phyloP scores from a whole-genome alignment of 2,797 vertebrate species.

The Sciurus carolinensis region DNA sequence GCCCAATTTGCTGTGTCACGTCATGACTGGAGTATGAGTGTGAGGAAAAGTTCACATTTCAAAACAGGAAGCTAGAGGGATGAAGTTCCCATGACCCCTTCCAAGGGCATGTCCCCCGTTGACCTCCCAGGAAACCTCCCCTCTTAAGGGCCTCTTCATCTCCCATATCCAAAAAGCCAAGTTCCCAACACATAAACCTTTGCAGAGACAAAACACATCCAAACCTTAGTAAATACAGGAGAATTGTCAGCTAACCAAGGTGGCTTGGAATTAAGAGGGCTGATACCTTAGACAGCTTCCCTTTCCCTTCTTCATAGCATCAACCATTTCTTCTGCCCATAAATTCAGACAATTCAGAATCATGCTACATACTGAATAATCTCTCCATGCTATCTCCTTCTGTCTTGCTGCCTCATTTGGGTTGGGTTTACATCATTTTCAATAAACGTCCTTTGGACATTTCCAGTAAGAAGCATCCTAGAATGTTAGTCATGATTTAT shows the following conservation, averaged over 20 bases:
- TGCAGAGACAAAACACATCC: neutral
- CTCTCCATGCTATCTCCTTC: neutral
- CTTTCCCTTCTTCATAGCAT: neutral
- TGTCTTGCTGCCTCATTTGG: neutral
- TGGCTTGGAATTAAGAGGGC: neutral
- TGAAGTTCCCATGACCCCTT: neutral
- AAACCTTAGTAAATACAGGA: neutral
- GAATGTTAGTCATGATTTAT: neutral
- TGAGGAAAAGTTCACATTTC: neutral
- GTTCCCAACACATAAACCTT: neutral
- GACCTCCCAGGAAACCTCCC: neutral
- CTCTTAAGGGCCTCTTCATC: neutral
- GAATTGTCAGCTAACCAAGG: neutral
- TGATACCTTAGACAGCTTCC: neutral
- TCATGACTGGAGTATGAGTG: neutral
- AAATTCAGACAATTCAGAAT: neutral
- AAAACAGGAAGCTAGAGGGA: neutral
- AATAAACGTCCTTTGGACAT: neutral
- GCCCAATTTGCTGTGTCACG: neutral
- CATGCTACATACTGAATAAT: neutral
- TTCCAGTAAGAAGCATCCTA: constrained; percentile 1
- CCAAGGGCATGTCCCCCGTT: neutral
- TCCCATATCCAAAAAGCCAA: neutral
- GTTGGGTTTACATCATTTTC: neutral
- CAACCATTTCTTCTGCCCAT: neutral